Base-by-base conservation (phyloP, 2,113 vertebrate genomes). In the Haplochromis burtoni region DNA sequence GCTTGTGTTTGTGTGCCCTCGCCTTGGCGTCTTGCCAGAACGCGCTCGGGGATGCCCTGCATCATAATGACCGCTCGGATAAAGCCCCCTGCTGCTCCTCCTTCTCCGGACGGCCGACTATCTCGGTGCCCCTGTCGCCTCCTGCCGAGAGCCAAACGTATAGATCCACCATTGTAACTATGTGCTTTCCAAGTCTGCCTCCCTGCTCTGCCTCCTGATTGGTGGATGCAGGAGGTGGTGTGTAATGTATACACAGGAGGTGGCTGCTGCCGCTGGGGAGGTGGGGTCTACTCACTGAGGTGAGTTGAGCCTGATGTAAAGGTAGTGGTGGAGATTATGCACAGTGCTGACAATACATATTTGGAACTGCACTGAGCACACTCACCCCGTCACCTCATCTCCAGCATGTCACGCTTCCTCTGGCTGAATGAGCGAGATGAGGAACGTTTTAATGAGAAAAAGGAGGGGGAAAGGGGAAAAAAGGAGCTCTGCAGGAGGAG, bases 171-270 rank as follows among this genome's bases (percentile, higher is more conserved):
- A 83, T 88, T 96, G 95, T 96, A 95, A 94, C 95, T 94, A 95
- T 95, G 95, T 95, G 95, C 93, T 79, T 91, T 90, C 85, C 88
- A 91, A 96, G 94, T 96, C 95, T 96, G 95, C 95, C 95, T 94
- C 88, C 47, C 79, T 88, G 85, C 80, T 81, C 92, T 26, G 88
- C 81, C 86, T 93, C 68, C 93, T 94, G 95, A 96, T 96, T 96
- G 95, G 95, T 81, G 26, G 86, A 76, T 42, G 84, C 89, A 42
- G 89, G 91, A 91, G 93, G 88, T 86, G 89, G 93, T 91, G 91
- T 91, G 89, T 89, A 94, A 95, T 95, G 92, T 95, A 95, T 91
- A 95, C 94, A 93, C 87, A 81, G 87, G 92, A 91, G 90, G 90
- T 55, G 87, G 86, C 81, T n/a, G 59, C 83, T n/a, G 59, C 78